These are phyloP conservation scores for Microtus oregoni DNA, from an alignment of 2,113 vertebrate genomes.

Conservation along the genomic window DNA sequence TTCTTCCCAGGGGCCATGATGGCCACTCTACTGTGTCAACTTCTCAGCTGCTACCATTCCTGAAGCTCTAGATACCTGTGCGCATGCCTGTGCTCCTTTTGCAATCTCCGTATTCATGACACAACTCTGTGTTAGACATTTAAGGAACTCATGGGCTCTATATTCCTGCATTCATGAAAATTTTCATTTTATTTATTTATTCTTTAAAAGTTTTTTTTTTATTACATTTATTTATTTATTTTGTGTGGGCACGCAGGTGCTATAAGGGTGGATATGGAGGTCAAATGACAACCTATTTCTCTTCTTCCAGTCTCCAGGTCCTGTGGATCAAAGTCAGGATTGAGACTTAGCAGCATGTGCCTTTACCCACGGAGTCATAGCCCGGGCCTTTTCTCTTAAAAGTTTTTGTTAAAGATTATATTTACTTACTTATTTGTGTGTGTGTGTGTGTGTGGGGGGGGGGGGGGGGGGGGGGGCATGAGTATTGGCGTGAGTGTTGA, in stretches of 20 bases:
- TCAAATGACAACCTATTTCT: background rate
- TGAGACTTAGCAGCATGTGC: no score
- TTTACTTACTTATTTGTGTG: background rate
- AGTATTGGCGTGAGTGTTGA: background rate
- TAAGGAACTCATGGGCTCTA: no score
- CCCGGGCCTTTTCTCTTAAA: background rate
- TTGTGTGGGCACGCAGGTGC: background rate
- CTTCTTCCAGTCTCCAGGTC: background rate
- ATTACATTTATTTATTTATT: background rate
- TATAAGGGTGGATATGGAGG: background rate
- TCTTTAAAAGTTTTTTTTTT: no score
- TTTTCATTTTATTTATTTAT: background rate
- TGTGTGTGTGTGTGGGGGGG: no score
- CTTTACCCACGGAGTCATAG: background rate
- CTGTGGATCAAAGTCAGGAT: background rate
- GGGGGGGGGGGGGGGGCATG: fast-evolving
- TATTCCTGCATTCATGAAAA: background rate
- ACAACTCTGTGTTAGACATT: background rate
- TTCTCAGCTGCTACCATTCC: fast-evolving
- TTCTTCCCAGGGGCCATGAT: background rate
- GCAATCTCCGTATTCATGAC: background rate
- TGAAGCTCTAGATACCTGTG: background rate
- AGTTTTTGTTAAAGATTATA: background rate
- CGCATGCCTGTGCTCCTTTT: background rate
- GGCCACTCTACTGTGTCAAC: background rate